A percentile compares a stretch with the other conserved stretches of the same genome.
Conservation (phyloP, 2,888 invertebrate genomes). For the Agrilus biguttatus region DNA sequence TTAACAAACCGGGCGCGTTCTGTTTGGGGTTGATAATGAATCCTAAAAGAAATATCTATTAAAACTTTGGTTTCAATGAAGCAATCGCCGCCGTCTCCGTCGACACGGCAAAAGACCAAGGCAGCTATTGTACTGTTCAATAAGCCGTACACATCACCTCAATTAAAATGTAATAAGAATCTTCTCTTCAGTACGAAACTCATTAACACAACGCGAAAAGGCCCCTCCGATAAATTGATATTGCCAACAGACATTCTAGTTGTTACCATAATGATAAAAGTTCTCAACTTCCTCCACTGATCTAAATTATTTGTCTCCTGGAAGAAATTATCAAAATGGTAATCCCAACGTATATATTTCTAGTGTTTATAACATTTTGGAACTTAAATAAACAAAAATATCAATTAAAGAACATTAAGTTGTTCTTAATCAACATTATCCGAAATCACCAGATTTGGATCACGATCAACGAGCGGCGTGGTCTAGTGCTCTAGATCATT, state of each 20-base stretch:
- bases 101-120: conserved; percentile 17
- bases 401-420: too few species aligned
- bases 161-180: conserved; percentile 37
- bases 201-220: conserved; percentile 32
- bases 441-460: too few species aligned
- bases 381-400: too few species aligned
- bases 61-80: conserved; percentile 32
- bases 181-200: conserved; percentile 31
- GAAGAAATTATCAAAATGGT: too few species aligned
- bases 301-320: too few species aligned
- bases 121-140: conserved; percentile 27
- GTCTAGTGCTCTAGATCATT: too few species aligned
- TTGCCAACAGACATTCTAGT: conserved; percentile 19
- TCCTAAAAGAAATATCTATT: conserved; percentile 34
- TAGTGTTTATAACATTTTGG: too few species aligned
- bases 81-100: too few species aligned
- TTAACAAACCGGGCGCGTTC: conserved; percentile 19
- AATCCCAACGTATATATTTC: too few species aligned
- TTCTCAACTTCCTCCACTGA: conserved; percentile 1
- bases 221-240: conserved; percentile 24
- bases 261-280: conserved; percentile 14
- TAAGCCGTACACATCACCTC: conserved; percentile 34
- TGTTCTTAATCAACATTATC: too few species aligned
- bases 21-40: conserved; percentile 30
- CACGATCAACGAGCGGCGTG: too few species aligned